phyloP scores from a whole-genome alignment of 2,797 vertebrate species.

The Cyclopterus lumpus region DNA sequence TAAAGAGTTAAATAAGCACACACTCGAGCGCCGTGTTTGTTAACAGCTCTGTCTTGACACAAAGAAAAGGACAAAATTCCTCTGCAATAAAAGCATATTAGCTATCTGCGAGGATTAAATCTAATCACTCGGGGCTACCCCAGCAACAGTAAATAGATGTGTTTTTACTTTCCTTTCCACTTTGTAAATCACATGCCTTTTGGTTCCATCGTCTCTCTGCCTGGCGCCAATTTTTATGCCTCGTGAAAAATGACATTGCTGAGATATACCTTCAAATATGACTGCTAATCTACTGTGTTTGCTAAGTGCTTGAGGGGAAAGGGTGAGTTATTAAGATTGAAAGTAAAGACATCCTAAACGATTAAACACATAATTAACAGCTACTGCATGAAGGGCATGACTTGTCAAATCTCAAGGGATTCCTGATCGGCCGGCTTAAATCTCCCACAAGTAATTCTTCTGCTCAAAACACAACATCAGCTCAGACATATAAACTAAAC shows the following conservation, averaged over 20 bases:
- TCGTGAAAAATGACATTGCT: conserved; percentile 71
- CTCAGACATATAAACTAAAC: conserved; percentile 35
- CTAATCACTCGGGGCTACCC: conserved; percentile 56
- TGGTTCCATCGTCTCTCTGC: conserved; percentile 49
- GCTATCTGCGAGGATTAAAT: conserved; percentile 70
- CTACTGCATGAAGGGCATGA: conserved; percentile 71
- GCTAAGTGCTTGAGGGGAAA: conserved; percentile 68
- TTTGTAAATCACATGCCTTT: conserved; percentile 59
- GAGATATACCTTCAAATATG: conserved; percentile 70
- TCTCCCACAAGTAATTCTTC: conserved; percentile 60
- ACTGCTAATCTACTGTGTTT: conserved; percentile 68
- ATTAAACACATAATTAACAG: conserved; percentile 79
- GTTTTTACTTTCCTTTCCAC: conserved; percentile 45
- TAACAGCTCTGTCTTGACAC: conserved; percentile 50
- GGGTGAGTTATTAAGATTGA: conserved; percentile 75
- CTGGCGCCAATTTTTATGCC: conserved; percentile 43
- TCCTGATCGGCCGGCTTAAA: conserved; percentile 57
- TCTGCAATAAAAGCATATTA: conserved; percentile 71
- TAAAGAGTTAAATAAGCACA: conserved; percentile 61
- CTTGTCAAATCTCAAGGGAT: conserved; percentile 69
- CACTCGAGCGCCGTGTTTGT: conserved; percentile 31
- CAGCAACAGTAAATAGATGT: conserved; percentile 62
- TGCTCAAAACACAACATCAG: conserved; percentile 55
- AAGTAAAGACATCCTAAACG: conserved; percentile 75
- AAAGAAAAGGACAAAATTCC: conserved; percentile 58